These are phyloP conservation scores for Nebria ingens DNA, from an alignment of 1,140 invertebrate genomes.

Conservation along the genomic window DNA sequence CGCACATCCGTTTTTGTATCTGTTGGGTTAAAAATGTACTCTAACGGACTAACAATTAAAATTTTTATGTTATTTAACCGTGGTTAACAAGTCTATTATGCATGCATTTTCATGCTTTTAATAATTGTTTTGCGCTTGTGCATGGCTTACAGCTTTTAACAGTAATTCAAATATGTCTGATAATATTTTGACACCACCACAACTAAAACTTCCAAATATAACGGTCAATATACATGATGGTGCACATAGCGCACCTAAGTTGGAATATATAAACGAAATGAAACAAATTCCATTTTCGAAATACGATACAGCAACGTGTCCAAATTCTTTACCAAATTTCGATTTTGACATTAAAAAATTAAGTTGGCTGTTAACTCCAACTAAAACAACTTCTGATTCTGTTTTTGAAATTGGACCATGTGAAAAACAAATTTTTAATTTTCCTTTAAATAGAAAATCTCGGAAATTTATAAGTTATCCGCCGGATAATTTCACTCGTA, in stretches of 20 bases:
- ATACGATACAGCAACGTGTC: background rate
- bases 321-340: background rate
- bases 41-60: too few relatives aligned
- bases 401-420: background rate
- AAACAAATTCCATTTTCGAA: background rate
- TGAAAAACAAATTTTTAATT: background rate
- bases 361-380: background rate
- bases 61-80: too few relatives aligned
- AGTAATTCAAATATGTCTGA: background rate
- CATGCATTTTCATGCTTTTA: background rate
- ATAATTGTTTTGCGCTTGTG: background rate
- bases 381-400: background rate
- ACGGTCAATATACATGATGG: background rate
- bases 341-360: background rate
- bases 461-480: conserved; percentile 1
- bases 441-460: background rate
- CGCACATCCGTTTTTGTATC: too few relatives aligned
- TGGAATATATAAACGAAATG: background rate
- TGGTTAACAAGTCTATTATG: too few relatives aligned
- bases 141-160: background rate
- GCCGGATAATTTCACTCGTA: background rate
- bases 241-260: background rate
- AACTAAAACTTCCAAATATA: background rate
- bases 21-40: too few relatives aligned
- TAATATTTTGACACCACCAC: background rate